These are phyloP conservation scores for Chanos chanos DNA, from an alignment of 2,797 vertebrate genomes.

Conservation along the genomic window DNA sequence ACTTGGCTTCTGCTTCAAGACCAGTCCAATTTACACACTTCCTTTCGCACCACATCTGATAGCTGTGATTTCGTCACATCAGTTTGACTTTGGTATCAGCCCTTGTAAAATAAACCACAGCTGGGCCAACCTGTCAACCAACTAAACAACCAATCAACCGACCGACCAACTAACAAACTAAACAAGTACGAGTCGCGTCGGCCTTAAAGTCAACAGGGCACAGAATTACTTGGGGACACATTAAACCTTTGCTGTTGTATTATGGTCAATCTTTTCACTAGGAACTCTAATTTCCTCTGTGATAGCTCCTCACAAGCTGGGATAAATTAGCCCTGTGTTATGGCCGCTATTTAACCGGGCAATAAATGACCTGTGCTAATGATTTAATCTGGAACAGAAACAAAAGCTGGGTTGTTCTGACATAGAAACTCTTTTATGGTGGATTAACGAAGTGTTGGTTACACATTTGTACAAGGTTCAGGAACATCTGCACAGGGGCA, in stretches of 20 bases:
- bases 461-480: constrained; percentile 52
- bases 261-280: constrained; percentile 57
- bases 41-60: too few relatives aligned
- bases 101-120: too few relatives aligned
- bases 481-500: constrained; percentile 50
- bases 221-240: constrained; percentile 31
- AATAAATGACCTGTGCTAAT: constrained; percentile 49
- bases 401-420: constrained; percentile 56
- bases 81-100: too few relatives aligned
- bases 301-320: constrained; percentile 62
- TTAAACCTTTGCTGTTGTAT: constrained; percentile 48
- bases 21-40: too few relatives aligned
- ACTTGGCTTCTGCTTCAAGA: too few relatives aligned
- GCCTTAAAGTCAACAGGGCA: constrained; percentile 43
- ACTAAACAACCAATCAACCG: too few relatives aligned
- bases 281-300: constrained; percentile 58
- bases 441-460: constrained; percentile 61
- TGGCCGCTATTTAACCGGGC: constrained; percentile 50
- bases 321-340: constrained; percentile 59
- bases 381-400: constrained; percentile 54
- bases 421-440: constrained; percentile 48
- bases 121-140: too few relatives aligned
- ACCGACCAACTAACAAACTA: constrained; percentile 13
- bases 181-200: constrained; percentile 44
- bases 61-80: too few relatives aligned